Evolutionary conservation across 1,140 invertebrate genomes (phyloP), one percentile per base, ranked within the genome.

Genomic region (Trigoniulus corallinus): DNA sequence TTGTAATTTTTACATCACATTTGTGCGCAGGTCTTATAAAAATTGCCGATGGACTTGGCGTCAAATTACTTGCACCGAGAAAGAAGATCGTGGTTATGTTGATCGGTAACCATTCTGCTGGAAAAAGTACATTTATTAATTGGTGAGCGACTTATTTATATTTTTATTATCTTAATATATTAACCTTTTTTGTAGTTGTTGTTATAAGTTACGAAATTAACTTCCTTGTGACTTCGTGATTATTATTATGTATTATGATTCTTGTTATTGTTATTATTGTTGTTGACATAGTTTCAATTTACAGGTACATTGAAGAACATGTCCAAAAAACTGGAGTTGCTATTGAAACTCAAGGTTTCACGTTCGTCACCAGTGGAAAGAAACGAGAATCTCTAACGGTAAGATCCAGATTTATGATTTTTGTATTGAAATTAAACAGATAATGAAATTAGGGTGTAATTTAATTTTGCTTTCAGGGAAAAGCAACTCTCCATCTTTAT

Each of bases 71-170:
- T 29, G 67, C 73, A 20, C 76, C 76, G 12, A 65, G 74, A 40
- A 75, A 76, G 53, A 78, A 78, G 60, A 74, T 78, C 41, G 72
- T 67, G 27, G 69, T 78, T 23, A 61, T 77, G 12, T 58, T 78
- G 3, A 72, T 78, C 54, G 76, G 76, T 1, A 78, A 78, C 59
- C 76, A 78, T 59, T 78, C 75, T 21, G 75, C 76, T 47, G 76
- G 76, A 12, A 78, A 78, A 62, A 76, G 74, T 46, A 74, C 73
- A 1, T 78, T 78, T 57, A 76, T 78, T 44, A 78, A 78, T 56
- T 78, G 76, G 76, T 77, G 12, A 44, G 18, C 21, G 18, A 24
- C 12, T 44, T 20, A 10, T 20, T 7, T 44, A 44, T 20, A 10
- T 12, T 44, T 18, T 44, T 20, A 7, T 4, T 18, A 4, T 44